Conservation (phyloP, 2,113 vertebrate genomes). For the Sclerurus mexicanus region DNA sequence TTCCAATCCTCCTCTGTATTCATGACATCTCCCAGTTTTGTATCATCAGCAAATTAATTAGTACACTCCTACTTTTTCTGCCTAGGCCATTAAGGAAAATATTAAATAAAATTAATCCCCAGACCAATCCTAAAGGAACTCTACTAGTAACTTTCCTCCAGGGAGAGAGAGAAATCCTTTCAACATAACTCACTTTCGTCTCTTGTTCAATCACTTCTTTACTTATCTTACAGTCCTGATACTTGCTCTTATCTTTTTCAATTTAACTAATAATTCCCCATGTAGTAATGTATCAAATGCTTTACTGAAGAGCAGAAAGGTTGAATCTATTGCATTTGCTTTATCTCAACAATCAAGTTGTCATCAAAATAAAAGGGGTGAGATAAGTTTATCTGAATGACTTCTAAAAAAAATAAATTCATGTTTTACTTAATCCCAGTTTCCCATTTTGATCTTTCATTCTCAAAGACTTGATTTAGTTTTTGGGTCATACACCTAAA, state of each 20-base stretch:
- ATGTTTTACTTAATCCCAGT: background rate
- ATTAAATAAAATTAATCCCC: slow-evolving; percentile 71
- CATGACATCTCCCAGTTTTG: slow-evolving; percentile 57
- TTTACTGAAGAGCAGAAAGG: background rate
- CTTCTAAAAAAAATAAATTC: background rate
- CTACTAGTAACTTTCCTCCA: slow-evolving; percentile 35
- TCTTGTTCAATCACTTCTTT: slow-evolving; percentile 29
- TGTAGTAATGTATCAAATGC: background rate
- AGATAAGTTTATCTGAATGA: background rate
- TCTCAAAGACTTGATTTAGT: background rate
- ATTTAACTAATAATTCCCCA: slow-evolving; percentile 57
- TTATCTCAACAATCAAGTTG: background rate
- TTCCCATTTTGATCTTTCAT: background rate
- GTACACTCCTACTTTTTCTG: slow-evolving; percentile 65
- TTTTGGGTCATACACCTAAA: background rate
- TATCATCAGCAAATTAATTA: slow-evolving; percentile 70
- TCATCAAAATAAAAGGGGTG: background rate
- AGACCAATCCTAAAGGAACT: slow-evolving; percentile 69
- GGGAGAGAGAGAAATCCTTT: slow-evolving; percentile 52
- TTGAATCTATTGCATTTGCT: background rate
- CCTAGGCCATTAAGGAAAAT: slow-evolving; percentile 68
- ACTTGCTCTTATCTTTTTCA: slow-evolving; percentile 45
- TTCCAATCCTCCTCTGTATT: slow-evolving; percentile 67
- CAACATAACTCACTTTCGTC: background rate
- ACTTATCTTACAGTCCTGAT: slow-evolving; percentile 24